Evolutionary conservation across 2,113 vertebrate species (phyloP).

Genomic region (Arenaria interpres): DNA sequence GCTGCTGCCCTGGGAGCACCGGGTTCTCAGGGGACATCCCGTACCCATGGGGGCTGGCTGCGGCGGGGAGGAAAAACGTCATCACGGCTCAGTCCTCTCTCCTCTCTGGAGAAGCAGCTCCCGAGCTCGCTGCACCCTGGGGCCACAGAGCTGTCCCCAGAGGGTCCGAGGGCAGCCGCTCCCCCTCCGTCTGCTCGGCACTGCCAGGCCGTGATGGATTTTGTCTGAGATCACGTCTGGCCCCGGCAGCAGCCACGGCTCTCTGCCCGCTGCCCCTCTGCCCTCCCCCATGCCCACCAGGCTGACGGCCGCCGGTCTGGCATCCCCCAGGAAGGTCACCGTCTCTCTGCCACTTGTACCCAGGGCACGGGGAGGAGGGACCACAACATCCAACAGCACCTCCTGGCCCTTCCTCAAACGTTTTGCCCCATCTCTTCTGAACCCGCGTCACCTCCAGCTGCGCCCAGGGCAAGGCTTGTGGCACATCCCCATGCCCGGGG

Average conservation of each 20-base stretch:
- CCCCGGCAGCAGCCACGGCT: not conserved
- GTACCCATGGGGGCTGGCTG: not conserved
- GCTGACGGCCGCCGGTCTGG: not conserved
- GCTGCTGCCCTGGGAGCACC: not conserved
- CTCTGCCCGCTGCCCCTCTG: not conserved
- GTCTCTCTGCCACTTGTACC: not conserved
- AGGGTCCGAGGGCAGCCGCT: not conserved
- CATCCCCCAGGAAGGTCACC: not conserved
- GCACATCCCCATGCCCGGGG: too few species aligned
- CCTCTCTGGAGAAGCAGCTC: not conserved
- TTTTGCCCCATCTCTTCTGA: not conserved
- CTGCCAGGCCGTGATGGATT: accelerated
- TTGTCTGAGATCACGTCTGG: not conserved
- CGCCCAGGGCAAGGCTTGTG: not conserved
- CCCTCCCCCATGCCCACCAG: accelerated
- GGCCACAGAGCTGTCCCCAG: not conserved
- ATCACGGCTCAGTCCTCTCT: not conserved
- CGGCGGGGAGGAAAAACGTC: not conserved
- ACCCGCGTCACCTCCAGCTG: accelerated
- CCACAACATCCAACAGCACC: not conserved
- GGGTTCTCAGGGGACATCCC: not conserved
- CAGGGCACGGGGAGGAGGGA: not conserved
- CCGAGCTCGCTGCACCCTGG: not conserved
- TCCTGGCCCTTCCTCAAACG: not conserved
- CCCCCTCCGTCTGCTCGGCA: not conserved